phyloP scores from a whole-genome alignment of 2,888 invertebrate species.

The Spilosoma lubricipeda region DNA sequence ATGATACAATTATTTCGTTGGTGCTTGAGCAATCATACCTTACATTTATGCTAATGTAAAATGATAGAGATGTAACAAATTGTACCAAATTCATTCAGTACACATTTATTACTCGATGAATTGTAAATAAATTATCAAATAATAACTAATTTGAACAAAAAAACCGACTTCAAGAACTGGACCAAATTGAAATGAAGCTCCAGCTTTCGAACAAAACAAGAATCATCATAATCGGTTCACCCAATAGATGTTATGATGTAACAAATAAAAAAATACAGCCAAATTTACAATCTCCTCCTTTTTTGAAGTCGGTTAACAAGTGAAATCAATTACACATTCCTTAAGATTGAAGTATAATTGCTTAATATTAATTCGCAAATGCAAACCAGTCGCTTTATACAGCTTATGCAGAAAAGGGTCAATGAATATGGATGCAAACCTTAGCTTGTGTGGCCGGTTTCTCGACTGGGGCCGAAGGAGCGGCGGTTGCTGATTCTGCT shows the following conservation, averaged over 20 bases:
- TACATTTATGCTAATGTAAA: neutral
- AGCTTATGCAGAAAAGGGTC: slow-evolving; percentile 24
- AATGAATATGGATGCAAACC: slow-evolving; percentile 63
- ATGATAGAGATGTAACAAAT: neutral
- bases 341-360: slow-evolving; percentile 28
- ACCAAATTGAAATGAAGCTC: too few relatives aligned
- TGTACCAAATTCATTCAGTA: too few relatives aligned
- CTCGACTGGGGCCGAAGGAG: slow-evolving; percentile 64
- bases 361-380: slow-evolving; percentile 60
- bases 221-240: too few relatives aligned
- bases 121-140: neutral
- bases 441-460: slow-evolving; percentile 71
- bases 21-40: neutral
- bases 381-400: slow-evolving; percentile 53
- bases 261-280: too few relatives aligned
- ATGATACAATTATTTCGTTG: too few relatives aligned
- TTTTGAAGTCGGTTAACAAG: too few relatives aligned
- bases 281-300: too few relatives aligned
- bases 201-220: too few relatives aligned
- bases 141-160: too few relatives aligned
- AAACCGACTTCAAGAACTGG: too few relatives aligned
- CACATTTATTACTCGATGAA: neutral
- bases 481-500: slow-evolving; percentile 47
- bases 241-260: too few relatives aligned
- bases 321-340: slow-evolving; percentile 30